Base-by-base conservation (phyloP, 2,888 invertebrate species). In the Anaspis maculata region DNA sequence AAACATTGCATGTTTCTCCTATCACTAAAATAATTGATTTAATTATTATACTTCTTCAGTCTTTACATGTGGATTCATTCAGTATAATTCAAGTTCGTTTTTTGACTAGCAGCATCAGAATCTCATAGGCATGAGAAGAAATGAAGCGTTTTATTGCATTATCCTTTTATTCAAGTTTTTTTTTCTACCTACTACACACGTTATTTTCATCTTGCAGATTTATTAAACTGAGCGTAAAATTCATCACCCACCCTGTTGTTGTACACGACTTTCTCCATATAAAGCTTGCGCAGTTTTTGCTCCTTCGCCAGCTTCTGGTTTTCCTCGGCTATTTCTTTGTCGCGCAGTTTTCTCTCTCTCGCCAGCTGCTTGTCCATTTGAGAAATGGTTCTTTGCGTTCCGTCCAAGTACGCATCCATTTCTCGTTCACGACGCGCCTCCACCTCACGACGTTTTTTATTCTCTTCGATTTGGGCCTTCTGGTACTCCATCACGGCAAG, bases 181-280 rank as follows among this genome's bases (percentile, higher is more conserved):
- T n/a, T n/a, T n/a, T n/a, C n/a, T n/a, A n/a, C n/a, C n/a, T n/a
- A n/a, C n/a, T n/a, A n/a, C n/a, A n/a, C n/a, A n/a, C n/a, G n/a
- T n/a, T n/a, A n/a, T n/a, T n/a, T 22, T 50, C 77, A 91, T 71
- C 91, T 76, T n/a, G 86, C 82, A 13, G 82, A 78, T 38, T 78
- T 88, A 59, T 91, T 92, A 61, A 92, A 92, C 62, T 92, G 89
- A 34, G 81, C 75, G 61, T 82, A 92, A 64, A 80, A 94, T 1
- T 81, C 83, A 10, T 83, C 78, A 0, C 83, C 79, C 0, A 87
- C 82, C 22, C 72, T 71, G 58, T 87, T 86, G 41, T 76, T 79
- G 66, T 88, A 83, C 14, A 88, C 77, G 15, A 84, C 77, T 37
- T 78, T 78, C 32, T 81, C 74, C 45, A 79, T 66, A 54, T 82